phyloP scores from a whole-genome alignment of 2,113 vertebrate genomes.

The Bufo gargarizans region DNA sequence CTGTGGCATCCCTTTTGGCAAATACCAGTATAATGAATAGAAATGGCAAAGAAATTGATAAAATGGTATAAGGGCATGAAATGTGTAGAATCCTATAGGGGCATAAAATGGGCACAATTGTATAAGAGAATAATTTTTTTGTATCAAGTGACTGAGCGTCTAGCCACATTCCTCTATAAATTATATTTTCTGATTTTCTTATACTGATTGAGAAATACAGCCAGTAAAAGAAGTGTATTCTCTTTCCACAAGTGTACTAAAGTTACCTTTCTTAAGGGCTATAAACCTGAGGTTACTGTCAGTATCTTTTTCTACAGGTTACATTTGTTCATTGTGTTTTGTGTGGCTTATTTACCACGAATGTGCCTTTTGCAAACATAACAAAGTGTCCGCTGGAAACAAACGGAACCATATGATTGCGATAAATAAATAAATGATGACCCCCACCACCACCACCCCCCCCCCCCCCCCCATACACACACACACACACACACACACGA shows the following conservation, averaged over 20 bases:
- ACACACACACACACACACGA: not conserved
- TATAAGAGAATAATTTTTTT: not conserved
- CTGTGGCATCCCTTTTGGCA: no score
- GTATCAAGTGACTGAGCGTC: not conserved
- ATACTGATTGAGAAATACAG: not conserved
- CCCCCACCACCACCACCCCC: no score
- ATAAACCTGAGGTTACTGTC: constrained; percentile 34
- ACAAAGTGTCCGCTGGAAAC: constrained; percentile 16
- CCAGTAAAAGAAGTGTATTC: not conserved
- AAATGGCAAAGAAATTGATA: no score
- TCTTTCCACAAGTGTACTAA: not conserved
- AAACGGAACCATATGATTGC: constrained; percentile 23
- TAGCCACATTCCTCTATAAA: not conserved
- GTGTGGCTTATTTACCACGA: not conserved
- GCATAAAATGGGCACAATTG: no score
- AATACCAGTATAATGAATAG: no score
- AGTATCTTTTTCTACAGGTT: constrained; percentile 44
- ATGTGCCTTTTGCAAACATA: constrained; percentile 37
- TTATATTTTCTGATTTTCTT: not conserved
- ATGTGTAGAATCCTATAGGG: not conserved
- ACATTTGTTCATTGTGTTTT: constrained; percentile 34
- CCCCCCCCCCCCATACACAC: no score
- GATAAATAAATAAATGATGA: constrained; percentile 3
- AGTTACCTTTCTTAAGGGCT: constrained; percentile 33
- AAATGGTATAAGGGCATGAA: no score